Evolutionary conservation across 1,140 invertebrate species (phyloP), one percentile per base, ranked within the genome.

Genomic region (Papilio machaon): DNA sequence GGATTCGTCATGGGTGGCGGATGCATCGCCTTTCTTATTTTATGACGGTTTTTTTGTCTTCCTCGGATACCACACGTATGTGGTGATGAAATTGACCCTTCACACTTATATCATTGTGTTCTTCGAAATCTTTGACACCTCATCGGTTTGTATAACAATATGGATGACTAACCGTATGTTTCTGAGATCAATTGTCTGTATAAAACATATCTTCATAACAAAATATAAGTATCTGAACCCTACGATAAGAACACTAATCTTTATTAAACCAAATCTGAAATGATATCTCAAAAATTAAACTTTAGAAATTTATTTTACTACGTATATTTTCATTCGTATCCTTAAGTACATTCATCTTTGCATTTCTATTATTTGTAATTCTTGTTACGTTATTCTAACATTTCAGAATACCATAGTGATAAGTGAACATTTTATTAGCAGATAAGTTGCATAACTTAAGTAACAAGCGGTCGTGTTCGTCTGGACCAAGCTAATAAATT

Each of bases 1-100:
- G 86, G 81, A 87, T 91, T 91, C 92, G 84, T 89, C 91, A 92
- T 94, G 92, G 92, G 92, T 94, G 92, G 92, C 49, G 74, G 76
- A 79, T 67, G 47, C 74, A 79, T 79, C 47, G 83, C 76, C 83
- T 85, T 85, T 89, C 83, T 81, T 81, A 82, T 84, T 88, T 88
- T 89, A 89, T 86, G 86, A 84, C 85, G 84, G 60, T 85, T 87
- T 85, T 78, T 79, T 67, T 35, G 58, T 60, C 58, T 70, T 70
- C 64, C 38, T 67, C 19, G 85, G 82, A 79, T 84, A 80, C 83
- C 85, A 83, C 83, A 81, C 76, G 64, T 82, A 73, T 82, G 77
- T 83, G 80, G 70, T 35, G 76, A 82, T 73, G 76, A 49, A 70
- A 70, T 54, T 79, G 58, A 74, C 67, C 23, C 79, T 80, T 81